Percentiles rank a stretch among this genome's conserved stretches.
Conservation (phyloP, 2,797 vertebrate species). For the Decapterus maruadsi region DNA sequence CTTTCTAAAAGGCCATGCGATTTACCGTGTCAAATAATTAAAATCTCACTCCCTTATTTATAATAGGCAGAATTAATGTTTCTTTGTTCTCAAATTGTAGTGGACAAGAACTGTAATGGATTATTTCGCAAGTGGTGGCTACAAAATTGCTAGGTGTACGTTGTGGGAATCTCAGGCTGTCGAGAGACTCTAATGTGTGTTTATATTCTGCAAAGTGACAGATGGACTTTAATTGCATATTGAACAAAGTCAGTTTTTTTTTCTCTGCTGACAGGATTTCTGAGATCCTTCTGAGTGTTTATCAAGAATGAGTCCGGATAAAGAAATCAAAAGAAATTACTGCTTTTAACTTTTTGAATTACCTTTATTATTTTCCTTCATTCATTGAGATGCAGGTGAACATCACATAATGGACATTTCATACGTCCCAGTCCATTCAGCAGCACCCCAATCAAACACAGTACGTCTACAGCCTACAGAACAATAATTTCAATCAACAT, state of each 20-base stretch:
- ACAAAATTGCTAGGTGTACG: conserved; percentile 25
- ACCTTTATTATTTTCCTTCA: neutral
- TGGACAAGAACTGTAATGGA: conserved; percentile 12
- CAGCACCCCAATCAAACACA: neutral
- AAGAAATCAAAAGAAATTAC: neutral
- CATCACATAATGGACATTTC: neutral
- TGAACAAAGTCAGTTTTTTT: conserved; percentile 29
- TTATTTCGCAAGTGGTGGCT: conserved; percentile 23
- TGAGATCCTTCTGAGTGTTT: conserved; percentile 15
- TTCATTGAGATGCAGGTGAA: neutral
- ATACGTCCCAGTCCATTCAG: neutral
- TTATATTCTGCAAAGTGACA: conserved; percentile 26
- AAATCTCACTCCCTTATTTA: conserved; percentile 18
- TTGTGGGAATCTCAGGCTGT: conserved; percentile 25
- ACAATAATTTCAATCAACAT: neutral
- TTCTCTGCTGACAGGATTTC: conserved; percentile 20
- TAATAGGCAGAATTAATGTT: conserved; percentile 20
- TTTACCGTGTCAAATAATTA: conserved; percentile 41
- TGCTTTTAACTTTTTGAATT: neutral
- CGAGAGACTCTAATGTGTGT: conserved; percentile 44
- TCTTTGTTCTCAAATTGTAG: conserved; percentile 19
- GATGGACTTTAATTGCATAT: conserved; percentile 40
- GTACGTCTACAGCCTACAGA: neutral
- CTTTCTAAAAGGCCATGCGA: conserved; percentile 9
- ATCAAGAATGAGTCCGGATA: neutral